Evolutionary conservation across 2,113 vertebrate species (phyloP), one percentile per base, ranked within the genome.

Genomic region (Galbula dea): DNA sequence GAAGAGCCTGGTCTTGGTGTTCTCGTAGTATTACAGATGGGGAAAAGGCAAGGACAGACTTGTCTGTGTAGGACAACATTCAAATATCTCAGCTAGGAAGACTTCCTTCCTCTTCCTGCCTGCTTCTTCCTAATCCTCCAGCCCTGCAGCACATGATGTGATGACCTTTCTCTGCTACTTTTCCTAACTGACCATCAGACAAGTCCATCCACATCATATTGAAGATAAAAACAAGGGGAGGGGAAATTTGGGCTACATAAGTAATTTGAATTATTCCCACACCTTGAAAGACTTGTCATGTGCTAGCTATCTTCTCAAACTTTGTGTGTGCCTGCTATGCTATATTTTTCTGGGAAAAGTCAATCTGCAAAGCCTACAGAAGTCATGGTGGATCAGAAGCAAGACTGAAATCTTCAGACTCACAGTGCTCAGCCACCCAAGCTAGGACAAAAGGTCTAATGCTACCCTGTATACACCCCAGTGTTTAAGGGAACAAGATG

Each of bases 401-500:
- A 66, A 36, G 45, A 15, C 16, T 48, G 55, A 89, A 87, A 65
- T 52, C 29, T 65, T 48, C 15, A 82, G 57, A 27, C 8, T 46
- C 11, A 5, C 18, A 91, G 52, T 0, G 1, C 18, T 87, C 37
- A 72, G 45, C 19, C 30, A 16, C 21, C n/a, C 18, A 21, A 45
- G 19, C 19, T 10, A 24, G 46, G 9, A 49, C 34, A 49, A 82
- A 7, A 7, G 0, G 2, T 9, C 18, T 51, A 46, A n/a, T 22
- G 18, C 13, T 59, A 6, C 9, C 15, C 69, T 83, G 9, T 2
- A 43, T 16, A 36, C 29, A 66, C 30, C 63, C 23, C 36, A 77
- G 11, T 0, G 1, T 48, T 48, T 51, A 30, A 58, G 19, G 22
- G 30, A 84, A 52, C 6, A 10, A 84, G 22, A 23, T 0, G 0